A percentile compares a stretch with the other conserved stretches of the same genome.
Evolutionary conservation across 2,113 vertebrate genomes (phyloP).

Genomic region (Quiscalus mexicanus): DNA sequence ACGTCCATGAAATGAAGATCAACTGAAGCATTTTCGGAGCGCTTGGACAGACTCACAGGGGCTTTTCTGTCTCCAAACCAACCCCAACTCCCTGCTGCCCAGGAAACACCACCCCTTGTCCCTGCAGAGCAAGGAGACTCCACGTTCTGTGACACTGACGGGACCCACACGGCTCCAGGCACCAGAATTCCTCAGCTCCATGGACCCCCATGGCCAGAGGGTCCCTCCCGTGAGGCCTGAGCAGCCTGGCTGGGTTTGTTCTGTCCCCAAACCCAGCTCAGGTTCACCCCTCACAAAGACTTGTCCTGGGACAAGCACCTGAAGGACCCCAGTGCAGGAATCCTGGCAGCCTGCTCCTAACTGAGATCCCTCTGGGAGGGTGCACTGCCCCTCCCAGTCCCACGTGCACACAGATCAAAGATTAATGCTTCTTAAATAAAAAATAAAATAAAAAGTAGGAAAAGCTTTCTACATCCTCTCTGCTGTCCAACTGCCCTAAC

Average conservation of each 20-base stretch:
- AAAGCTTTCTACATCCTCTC: neutral
- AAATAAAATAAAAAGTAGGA: neutral
- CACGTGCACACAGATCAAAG: neutral
- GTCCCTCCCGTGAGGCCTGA: accelerated
- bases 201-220: neutral
- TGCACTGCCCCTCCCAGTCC: neutral
- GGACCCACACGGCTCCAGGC: neutral
- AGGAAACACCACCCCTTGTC: neutral
- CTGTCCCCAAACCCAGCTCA: neutral
- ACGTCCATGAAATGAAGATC: constrained; percentile 12
- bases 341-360: neutral
- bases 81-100: neutral
- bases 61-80: neutral
- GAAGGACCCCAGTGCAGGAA: neutral
- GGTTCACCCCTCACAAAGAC: neutral
- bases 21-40: constrained; percentile 22
- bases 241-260: neutral
- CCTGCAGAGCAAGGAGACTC: neutral
- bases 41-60: neutral
- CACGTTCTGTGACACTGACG: accelerated
- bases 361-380: neutral
- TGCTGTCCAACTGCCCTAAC: neutral
- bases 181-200: neutral
- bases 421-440: neutral
- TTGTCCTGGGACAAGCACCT: neutral